Conservation (phyloP, 2,888 invertebrate genomes). For the Dichetophora obliterata region DNA sequence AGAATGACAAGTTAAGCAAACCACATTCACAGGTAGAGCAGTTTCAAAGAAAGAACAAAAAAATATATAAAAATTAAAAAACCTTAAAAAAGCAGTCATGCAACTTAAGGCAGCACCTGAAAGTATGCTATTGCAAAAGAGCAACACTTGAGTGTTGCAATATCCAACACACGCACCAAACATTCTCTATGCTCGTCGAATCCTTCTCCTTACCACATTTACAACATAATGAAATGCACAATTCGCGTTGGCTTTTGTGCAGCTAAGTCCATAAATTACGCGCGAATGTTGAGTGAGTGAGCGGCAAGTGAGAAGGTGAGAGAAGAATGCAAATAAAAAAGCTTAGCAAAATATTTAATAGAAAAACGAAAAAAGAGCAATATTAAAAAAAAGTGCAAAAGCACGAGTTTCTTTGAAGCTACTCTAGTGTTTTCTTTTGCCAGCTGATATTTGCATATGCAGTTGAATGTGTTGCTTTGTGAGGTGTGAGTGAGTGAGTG, state of each 20-base stretch:
- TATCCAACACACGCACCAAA: background rate
- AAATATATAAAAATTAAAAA: conserved; percentile 16
- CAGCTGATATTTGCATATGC: background rate
- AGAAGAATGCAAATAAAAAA: background rate
- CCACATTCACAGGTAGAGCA: background rate
- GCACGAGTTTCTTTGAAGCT: background rate
- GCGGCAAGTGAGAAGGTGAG: background rate
- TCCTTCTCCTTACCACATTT: background rate
- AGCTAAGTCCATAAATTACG: conserved; percentile 28
- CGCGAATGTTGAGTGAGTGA: background rate
- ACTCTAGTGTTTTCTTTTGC: background rate
- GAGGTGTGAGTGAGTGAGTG: background rate
- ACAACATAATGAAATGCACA: background rate
- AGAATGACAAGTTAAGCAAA: conserved; percentile 26
- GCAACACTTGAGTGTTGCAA: conserved; percentile 8
- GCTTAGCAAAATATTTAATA: background rate
- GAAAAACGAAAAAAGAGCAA: background rate
- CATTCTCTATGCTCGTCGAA: background rate
- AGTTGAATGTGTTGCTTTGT: background rate
- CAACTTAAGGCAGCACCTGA: conserved; percentile 2
- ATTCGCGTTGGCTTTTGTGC: conserved; percentile 13
- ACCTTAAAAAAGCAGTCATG: background rate
- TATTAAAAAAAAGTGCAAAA: background rate
- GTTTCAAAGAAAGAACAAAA: background rate
- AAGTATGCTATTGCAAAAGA: conserved; percentile 1